Percentiles rank a stretch among this genome's conserved stretches.
phyloP scores from a whole-genome alignment of 2,888 invertebrate genomes.

The Aspidiotus rigidus region DNA sequence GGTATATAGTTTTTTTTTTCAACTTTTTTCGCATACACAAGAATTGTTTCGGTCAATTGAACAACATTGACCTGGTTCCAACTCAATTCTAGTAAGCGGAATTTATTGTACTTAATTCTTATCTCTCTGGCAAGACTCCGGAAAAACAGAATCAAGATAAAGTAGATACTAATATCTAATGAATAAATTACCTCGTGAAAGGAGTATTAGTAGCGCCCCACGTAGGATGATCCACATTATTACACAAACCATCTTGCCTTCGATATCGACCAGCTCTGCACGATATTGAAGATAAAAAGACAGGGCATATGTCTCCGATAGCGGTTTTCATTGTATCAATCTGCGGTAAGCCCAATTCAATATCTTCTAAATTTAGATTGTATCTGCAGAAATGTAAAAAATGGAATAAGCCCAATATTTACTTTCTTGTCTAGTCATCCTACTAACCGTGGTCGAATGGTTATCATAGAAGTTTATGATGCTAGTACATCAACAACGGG shows the following conservation, averaged over 20 bases:
- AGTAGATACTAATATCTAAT: too few relatives aligned
- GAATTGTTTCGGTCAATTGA: too few relatives aligned
- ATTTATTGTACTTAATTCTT: too few relatives aligned
- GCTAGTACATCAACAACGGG: too few relatives aligned
- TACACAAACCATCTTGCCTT: conserved; percentile 77
- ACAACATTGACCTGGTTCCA: too few relatives aligned
- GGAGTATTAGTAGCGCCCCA: conserved; percentile 81
- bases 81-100: too few relatives aligned
- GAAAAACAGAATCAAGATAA: neutral
- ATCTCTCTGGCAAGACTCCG: too few relatives aligned
- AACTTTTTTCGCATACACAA: too few relatives aligned
- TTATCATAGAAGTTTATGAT: too few relatives aligned
- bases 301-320: conserved; percentile 77
- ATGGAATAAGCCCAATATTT: neutral
- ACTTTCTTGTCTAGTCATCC: neutral
- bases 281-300: conserved; percentile 75
- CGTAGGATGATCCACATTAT: conserved; percentile 76
- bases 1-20: too few relatives aligned
- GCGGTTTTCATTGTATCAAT: conserved; percentile 82
- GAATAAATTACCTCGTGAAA: conserved; percentile 57
- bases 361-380: conserved; percentile 72
- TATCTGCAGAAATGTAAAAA: conserved; percentile 51
- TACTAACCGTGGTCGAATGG: too few relatives aligned
- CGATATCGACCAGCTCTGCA: conserved; percentile 82
- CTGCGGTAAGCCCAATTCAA: conserved; percentile 74